Conservation (phyloP, 1,140 invertebrate species). For the Condylostylus longicornis region DNA sequence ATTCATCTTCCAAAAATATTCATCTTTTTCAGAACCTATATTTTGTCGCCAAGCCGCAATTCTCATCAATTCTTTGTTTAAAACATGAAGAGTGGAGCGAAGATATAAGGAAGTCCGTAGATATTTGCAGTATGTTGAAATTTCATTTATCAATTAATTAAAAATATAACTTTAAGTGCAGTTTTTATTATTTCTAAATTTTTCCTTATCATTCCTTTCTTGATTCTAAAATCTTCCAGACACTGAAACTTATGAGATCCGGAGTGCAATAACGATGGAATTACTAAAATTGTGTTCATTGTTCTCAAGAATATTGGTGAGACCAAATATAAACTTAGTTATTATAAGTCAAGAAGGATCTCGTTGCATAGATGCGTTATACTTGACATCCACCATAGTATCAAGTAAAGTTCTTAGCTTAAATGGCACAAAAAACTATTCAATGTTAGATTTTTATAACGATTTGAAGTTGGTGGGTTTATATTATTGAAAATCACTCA, state of each 20-base stretch:
- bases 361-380: conserved; percentile 58
- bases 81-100: conserved; percentile 27
- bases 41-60: conserved; percentile 23
- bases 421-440: conserved; percentile 20
- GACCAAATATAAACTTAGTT: conserved; percentile 50
- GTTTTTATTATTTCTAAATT: background rate
- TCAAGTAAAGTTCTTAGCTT: conserved; percentile 45
- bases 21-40: conserved; percentile 20
- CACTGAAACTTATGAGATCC: conserved; percentile 27
- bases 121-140: conserved; percentile 25
- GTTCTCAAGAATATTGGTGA: conserved; percentile 45
- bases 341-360: conserved; percentile 61
- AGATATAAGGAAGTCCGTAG: conserved; percentile 23
- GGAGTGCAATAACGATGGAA: conserved; percentile 47
- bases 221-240: conserved; percentile 10
- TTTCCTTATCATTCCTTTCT: background rate
- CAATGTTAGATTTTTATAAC: conserved; percentile 30
- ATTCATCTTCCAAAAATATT: background rate
- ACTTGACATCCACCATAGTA: conserved; percentile 55
- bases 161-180: background rate
- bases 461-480: conserved; percentile 34
- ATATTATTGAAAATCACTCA: background rate
- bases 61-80: conserved; percentile 13
- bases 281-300: conserved; percentile 46
- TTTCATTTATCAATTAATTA: background rate